A percentile compares a stretch with the other conserved stretches of the same genome.
Conservation (phyloP, 2,113 vertebrate genomes). For the Eupsittula cactorum region DNA sequence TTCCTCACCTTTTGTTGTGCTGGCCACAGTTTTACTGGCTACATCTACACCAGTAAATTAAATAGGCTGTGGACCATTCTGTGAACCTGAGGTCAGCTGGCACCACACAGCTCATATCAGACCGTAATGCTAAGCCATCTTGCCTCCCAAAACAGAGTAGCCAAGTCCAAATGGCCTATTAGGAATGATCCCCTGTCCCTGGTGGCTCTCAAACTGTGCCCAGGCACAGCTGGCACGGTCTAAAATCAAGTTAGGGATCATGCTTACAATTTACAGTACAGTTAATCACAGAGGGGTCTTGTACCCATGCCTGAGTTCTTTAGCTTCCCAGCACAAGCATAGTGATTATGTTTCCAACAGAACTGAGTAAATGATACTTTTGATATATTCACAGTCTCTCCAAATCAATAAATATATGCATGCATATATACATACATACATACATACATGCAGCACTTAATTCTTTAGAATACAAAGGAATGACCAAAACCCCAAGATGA, state of each 20-base stretch:
- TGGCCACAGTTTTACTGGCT: neutral
- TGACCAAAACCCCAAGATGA: neutral
- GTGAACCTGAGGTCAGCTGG: conserved; percentile 25
- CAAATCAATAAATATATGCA: neutral
- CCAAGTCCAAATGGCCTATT: conserved; percentile 14
- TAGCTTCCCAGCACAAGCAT: neutral
- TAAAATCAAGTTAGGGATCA: conserved; percentile 10
- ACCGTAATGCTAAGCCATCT: neutral
- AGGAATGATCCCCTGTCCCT: conserved; percentile 16
- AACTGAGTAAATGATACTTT: neutral
- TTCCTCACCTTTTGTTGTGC: neutral
- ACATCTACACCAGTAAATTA: neutral
- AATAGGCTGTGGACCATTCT: neutral
- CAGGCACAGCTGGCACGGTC: neutral
- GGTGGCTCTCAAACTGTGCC: neutral
- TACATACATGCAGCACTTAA: neutral
- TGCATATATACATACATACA: neutral
- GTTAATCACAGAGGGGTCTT: neutral
- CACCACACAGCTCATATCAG: neutral
- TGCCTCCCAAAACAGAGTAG: neutral
- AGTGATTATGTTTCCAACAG: neutral
- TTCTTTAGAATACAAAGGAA: neutral
- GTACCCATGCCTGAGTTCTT: neutral
- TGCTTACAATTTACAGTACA: neutral
- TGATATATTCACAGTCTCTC: neutral